phyloP scores from a whole-genome alignment of 2,113 vertebrate genomes.

The Ardeotis arabs region DNA sequence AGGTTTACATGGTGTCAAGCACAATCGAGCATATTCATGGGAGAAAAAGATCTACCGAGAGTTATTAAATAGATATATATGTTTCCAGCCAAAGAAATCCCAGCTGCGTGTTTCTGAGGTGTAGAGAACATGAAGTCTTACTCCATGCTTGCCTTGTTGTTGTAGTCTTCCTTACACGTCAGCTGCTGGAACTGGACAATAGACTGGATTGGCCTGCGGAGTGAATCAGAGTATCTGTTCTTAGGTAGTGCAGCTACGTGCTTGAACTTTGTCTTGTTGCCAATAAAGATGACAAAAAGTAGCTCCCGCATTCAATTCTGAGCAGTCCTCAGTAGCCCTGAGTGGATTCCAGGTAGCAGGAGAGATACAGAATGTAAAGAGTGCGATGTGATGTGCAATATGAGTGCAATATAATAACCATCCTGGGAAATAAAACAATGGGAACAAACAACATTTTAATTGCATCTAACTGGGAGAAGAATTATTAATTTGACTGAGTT shows the following conservation, averaged over 20 bases:
- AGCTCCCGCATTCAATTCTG: not conserved
- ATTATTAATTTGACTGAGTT: not conserved
- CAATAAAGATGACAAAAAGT: not conserved
- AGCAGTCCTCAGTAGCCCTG: accelerated
- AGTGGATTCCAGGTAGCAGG: not conserved
- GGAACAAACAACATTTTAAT: not conserved
- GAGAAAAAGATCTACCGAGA: not conserved
- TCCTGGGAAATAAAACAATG: not conserved
- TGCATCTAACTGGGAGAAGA: not conserved
- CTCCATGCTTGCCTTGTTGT: not conserved
- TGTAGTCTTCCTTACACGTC: not conserved
- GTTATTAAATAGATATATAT: not conserved
- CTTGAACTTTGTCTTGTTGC: not conserved
- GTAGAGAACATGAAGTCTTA: not conserved
- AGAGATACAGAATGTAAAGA: not conserved
- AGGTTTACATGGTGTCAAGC: not conserved
- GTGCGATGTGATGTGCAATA: not conserved
- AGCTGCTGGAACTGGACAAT: not conserved
- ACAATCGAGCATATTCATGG: not conserved
- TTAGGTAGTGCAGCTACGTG: not conserved
- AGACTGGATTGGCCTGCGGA: not conserved
- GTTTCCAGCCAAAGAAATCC: not conserved
- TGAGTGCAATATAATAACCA: not conserved
- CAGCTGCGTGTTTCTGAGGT: not conserved
- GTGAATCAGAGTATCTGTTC: not conserved